Evolutionary conservation across 2,113 vertebrate genomes (phyloP), one percentile per base, ranked within the genome.

Genomic region (Scomber scombrus): DNA sequence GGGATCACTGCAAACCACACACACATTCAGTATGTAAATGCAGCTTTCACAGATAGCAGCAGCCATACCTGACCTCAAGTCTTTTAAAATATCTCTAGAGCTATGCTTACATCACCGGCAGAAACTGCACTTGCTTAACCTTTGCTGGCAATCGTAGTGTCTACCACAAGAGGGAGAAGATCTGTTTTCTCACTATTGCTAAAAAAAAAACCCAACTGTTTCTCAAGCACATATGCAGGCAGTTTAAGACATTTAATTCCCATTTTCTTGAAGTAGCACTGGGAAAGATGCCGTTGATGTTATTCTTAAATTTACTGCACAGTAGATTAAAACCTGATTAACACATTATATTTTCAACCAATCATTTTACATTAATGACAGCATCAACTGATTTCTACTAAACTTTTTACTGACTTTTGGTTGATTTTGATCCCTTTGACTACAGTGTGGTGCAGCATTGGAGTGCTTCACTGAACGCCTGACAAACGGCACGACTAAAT

Each of bases 401-500:
- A 40, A 40, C 26, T 62, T 10, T 29, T 15, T 11, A n/a, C 5
- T 45, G 2, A 29, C 2, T 31, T 45, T n/a, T 3, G 19, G 11
- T 40, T 18, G 29, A 11, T 50, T 55, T 47, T 26, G 1, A 29
- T 60, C 1, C 0, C 54, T 3, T 45, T 18, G 3, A 19, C 23
- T 2, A 21, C 7, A 65, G 8, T 52, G 51, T 4, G 0, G 0
- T 7, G 6, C 4, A 9, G 34, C 21, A 7, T 8, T 81, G 12
- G 0, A 0, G 0, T 0, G 0, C 19, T 43, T 78, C 45, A 3
- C 0, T 0, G 0, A n/a, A 0, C 56, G 0, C 45, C 61, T 89
- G 71, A 0, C 11, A 0, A 0, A 0, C 0, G 80, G 67, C 4
- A 0, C 0, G 0, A 0, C 0, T 0, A 0, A 3, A 0, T 90